Evolutionary conservation across 2,888 invertebrate species (phyloP).

Genomic region (Lomographa bimaculata): DNA sequence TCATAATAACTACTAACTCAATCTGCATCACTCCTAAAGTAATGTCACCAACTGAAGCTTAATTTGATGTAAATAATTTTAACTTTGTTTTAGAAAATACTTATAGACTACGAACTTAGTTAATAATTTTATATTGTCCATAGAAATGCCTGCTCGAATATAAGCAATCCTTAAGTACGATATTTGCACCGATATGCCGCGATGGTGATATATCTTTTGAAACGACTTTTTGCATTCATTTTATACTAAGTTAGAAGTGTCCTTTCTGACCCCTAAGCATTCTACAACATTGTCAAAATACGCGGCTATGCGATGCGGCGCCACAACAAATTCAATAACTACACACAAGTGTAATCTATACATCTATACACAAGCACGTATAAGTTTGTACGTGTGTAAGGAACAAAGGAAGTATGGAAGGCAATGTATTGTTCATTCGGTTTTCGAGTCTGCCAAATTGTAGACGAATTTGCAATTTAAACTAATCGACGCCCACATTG

Average conservation of each 20-base stretch:
- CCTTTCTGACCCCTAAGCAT: constrained; percentile 33
- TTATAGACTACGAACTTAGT: too few relatives aligned
- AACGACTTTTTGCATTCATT: constrained; percentile 13
- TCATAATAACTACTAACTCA: too few relatives aligned
- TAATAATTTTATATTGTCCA: too few relatives aligned
- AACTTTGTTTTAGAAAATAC: too few relatives aligned
- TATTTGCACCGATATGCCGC: too few relatives aligned
- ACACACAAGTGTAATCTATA: constrained; percentile 7
- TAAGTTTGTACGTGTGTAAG: constrained; percentile 53
- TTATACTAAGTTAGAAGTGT: constrained; percentile 21
- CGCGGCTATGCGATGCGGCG: constrained; percentile 40
- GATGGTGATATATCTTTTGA: constrained; percentile 12
- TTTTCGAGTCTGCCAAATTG: constrained; percentile 57
- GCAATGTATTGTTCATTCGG: constrained; percentile 67
- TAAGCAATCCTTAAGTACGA: too few relatives aligned
- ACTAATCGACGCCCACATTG: constrained; percentile 52
- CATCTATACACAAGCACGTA: too few relatives aligned
- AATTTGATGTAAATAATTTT: too few relatives aligned
- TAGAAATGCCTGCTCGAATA: too few relatives aligned
- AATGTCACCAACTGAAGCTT: too few relatives aligned
- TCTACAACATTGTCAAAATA: constrained; percentile 34
- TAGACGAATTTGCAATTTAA: constrained; percentile 67
- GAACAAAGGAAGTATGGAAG: constrained; percentile 72
- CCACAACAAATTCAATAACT: constrained; percentile 37
- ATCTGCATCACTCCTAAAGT: too few relatives aligned